Base-by-base conservation (phyloP, 2,888 invertebrate genomes). In the Fabriciana adippe region DNA sequence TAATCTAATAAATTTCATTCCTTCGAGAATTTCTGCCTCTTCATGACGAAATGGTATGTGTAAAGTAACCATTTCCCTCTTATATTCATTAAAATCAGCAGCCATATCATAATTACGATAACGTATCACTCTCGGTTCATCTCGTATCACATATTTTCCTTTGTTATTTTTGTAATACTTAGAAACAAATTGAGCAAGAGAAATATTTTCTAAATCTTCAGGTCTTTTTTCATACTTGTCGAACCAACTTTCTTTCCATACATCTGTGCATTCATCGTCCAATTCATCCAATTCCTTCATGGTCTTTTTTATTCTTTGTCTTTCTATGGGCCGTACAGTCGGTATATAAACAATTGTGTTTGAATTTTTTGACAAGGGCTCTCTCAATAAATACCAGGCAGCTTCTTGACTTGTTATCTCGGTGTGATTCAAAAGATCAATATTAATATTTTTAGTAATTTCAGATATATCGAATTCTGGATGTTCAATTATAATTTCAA, bases 241-340 rank as follows among this genome's bases (percentile, higher is more conserved):
- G 64, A 83, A 79, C 75, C 80, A 82, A 73, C 84, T 79, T 71
- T 84, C 79, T 62, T 79, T 84, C 84, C 86, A 85, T 50, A 87
- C 72, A 57, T 87, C 74, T 0, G 73, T 76, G 21, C 64, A 72
- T 70, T 81, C 76, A 63, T 78, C 81, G 13, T 75, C 78, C n/a
- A 82, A 14, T 67, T 72, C 75, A 51, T 51, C 67, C 60, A 81
- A 72, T 75, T 82, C 76, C 69, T 81, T 79, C 64, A 68, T 26
- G 16, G 79, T 76, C 3, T 75, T 85, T 84, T 54, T 73, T 26
- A 80, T 77, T 56, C 80, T 64, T 55, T 80, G 77, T 4, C 85
- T 69, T 74, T 85, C 82, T 54, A 66, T 41, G 0, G 84, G 84
- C 76, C 75, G 78, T 31, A 77, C 53, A 8, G 73, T 75, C 18